A percentile compares a stretch with the other conserved stretches of the same genome.
These are phyloP conservation scores for Agrochola circellaris DNA, from an alignment of 2,888 invertebrate genomes.

Conservation along the genomic window DNA sequence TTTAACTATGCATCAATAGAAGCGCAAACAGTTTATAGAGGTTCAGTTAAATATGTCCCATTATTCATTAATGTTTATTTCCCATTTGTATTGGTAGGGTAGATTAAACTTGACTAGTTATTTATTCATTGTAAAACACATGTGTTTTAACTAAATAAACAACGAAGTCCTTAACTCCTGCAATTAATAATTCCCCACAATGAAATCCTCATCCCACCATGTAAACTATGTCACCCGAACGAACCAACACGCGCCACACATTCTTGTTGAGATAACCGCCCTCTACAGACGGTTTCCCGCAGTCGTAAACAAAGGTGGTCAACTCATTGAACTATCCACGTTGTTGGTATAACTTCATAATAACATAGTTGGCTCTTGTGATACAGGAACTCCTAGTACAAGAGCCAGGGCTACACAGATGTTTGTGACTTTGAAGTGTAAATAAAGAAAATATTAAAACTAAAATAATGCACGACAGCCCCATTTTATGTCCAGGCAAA, in stretches of 20 bases:
- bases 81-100: background rate
- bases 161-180: background rate
- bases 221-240: background rate
- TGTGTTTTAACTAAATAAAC: background rate
- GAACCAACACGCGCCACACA: conserved; percentile 5
- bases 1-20: background rate
- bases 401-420: too few species aligned
- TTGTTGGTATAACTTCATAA: conserved; percentile 8
- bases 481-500: too few species aligned
- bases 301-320: conserved; percentile 4
- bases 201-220: background rate
- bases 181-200: background rate
- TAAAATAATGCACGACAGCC: too few species aligned
- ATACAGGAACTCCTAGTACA: too few species aligned
- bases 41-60: background rate
- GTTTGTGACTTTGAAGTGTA: too few species aligned
- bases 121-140: background rate
- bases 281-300: background rate
- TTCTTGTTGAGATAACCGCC: conserved; percentile 23
- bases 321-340: conserved; percentile 15
- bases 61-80: background rate
- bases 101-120: background rate
- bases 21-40: background rate
- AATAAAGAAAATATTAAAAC: too few species aligned
- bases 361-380: too few species aligned